Conservation (phyloP, 1,140 invertebrate genomes). For the Argopecten irradians region DNA sequence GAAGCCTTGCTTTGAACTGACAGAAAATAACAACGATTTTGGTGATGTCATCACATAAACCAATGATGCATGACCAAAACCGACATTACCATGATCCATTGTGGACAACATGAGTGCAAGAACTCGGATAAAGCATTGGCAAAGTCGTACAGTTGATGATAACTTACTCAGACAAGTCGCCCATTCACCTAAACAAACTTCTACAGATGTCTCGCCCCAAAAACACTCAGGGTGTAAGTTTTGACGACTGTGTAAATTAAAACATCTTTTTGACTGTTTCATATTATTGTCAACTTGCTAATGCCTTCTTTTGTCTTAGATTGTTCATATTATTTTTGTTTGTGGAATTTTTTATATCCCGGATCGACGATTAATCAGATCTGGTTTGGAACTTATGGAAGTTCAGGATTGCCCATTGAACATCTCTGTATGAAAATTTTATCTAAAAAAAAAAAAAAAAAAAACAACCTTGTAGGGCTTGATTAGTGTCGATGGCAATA, state of each 20-base stretch:
- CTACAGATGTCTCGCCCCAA: neutral
- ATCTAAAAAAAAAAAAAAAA: too few relatives aligned
- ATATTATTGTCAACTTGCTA: too few relatives aligned
- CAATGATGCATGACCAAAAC: neutral
- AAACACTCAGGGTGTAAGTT: neutral
- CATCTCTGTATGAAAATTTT: too few relatives aligned
- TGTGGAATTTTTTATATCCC: too few relatives aligned
- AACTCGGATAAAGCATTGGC: neutral
- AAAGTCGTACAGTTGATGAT: neutral
- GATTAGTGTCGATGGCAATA: too few relatives aligned
- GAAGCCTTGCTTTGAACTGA: neutral
- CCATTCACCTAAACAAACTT: neutral
- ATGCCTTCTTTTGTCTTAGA: too few relatives aligned
- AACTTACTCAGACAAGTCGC: neutral
- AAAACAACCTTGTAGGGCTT: too few relatives aligned
- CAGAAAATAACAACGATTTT: neutral
- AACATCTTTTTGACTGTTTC: too few relatives aligned
- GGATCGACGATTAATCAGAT: too few relatives aligned
- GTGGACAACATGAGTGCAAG: constrained; percentile 8
- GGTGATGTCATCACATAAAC: constrained; percentile 21
- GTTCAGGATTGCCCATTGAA: too few relatives aligned
- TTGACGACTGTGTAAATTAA: neutral
- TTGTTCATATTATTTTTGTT: too few relatives aligned
- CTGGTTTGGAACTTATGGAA: too few relatives aligned
- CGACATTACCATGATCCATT: neutral